Evolutionary conservation across 1,140 invertebrate genomes (phyloP), one percentile per base, ranked within the genome.

Genomic region (Euura lappo): DNA sequence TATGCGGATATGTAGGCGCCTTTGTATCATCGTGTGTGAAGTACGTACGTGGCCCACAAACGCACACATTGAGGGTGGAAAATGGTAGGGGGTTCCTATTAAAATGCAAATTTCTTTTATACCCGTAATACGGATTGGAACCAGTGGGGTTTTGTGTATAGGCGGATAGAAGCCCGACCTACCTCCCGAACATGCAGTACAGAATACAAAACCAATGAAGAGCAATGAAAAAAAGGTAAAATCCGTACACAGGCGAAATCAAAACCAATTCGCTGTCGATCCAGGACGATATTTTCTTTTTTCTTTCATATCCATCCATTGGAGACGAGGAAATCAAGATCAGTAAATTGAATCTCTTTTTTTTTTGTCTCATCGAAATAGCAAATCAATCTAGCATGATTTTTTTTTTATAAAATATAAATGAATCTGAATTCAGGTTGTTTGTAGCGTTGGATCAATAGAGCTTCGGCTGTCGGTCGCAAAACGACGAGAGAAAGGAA

Each of bases 31-130:
- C 28, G 28, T 28, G 28, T 28, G 28, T 28, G 28, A 28, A 28
- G 28, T 28, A 28, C 28, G 28, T 28, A 28, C 28, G 28, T 28
- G 28, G 28, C 28, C 28, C 28, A 28, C 28, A 3, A 6, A 5
- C 13, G 13, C 51, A 60, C 51, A n/a, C 51, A 60, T 60, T 60
- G 51, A 69, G 45, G 71, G 44, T 70, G 45, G 65, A 60, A 44
- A 65, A 69, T 47, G 69, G 13, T 60, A 60, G 6, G 51, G 6
- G 2, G 51, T 60, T 60, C 6, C 71, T 71, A 77, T 77, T 77
- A 77, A 75, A 77, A 77, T 77, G 75, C 66, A 75, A 77, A 77
- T 77, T 75, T 72, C 69, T 77, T 44, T 42, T 44, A 44, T 68
- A 68, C 42, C 3, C 28, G 66, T 68, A 68, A 68, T 28, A 42